A percentile compares a stretch with the other conserved stretches of the same genome.
These are phyloP conservation scores for Ectemnius continuus DNA, from an alignment of 2,888 invertebrate genomes.

Conservation along the genomic window DNA sequence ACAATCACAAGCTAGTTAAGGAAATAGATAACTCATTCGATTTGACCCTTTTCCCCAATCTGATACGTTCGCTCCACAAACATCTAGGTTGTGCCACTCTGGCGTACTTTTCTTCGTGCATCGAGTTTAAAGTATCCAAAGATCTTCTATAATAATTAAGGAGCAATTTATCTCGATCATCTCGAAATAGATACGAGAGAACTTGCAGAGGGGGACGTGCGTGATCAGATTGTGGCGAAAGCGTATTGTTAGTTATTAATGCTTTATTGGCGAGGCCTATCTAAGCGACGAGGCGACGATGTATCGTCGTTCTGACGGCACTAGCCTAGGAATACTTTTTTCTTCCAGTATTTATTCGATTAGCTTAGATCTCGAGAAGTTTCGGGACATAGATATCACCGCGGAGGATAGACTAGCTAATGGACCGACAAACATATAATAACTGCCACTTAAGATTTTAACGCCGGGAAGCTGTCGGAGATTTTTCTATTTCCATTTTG, in stretches of 20 bases:
- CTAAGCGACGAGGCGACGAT: constrained; percentile 35
- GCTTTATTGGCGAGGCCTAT: constrained; percentile 66
- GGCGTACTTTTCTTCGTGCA: too few species aligned
- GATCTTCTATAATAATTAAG: too few species aligned
- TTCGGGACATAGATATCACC: constrained; percentile 35
- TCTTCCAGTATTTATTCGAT: constrained; percentile 74
- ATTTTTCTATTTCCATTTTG: constrained; percentile 50
- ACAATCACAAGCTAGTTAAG: constrained; percentile 82
- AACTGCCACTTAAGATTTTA: constrained; percentile 70
- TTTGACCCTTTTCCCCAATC: constrained; percentile 36
- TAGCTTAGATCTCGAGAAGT: constrained; percentile 53
- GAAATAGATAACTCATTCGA: constrained; percentile 43
- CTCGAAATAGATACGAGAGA: too few species aligned
- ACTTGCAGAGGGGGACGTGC: too few species aligned
- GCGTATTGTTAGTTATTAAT: constrained; percentile 40
- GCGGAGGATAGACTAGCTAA: constrained; percentile 36
- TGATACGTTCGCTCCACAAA: constrained; percentile 37
- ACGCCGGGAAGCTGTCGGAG: constrained; percentile 33
- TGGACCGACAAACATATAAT: constrained; percentile 46
- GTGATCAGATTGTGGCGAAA: constrained; percentile 43
- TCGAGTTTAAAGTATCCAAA: too few species aligned
- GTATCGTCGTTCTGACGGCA: constrained; percentile 36
- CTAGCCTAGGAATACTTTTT: constrained; percentile 65
- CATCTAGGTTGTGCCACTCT: not conserved
- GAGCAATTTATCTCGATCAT: too few species aligned